phyloP scores from a whole-genome alignment of 2,888 invertebrate genomes.

The Aromia moschata region DNA sequence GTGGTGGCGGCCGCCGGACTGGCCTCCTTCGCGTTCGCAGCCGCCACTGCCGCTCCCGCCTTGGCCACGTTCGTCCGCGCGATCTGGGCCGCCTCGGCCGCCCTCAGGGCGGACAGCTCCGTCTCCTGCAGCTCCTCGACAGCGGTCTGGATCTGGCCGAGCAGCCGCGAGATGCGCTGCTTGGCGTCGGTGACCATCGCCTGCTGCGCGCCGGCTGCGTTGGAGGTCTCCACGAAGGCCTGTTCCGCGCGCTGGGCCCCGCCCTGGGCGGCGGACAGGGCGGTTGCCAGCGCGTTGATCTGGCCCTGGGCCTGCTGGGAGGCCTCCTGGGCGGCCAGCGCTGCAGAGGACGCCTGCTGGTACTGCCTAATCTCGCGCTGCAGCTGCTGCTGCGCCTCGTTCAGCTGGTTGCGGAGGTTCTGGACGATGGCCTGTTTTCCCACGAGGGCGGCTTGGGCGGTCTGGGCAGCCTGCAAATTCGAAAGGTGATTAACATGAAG shows the following conservation, averaged over 20 bases:
- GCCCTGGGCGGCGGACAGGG: constrained; percentile 9
- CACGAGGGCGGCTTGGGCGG: constrained; percentile 70
- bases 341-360: constrained; percentile 73
- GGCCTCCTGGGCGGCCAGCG: constrained; percentile 73
- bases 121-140: constrained; percentile 77
- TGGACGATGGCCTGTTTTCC: constrained; percentile 65
- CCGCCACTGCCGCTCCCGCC: constrained; percentile 54
- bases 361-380: constrained; percentile 74
- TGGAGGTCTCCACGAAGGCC: constrained; percentile 41
- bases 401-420: constrained; percentile 73
- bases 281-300: constrained; percentile 67
- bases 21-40: constrained; percentile 33
- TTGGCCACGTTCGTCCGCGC: constrained; percentile 78
- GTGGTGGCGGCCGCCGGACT: constrained; percentile 8
- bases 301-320: constrained; percentile 74
- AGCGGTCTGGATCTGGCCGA: constrained; percentile 73
- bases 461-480: constrained; percentile 69
- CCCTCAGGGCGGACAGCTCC: constrained; percentile 73
- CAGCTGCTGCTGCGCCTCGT: constrained; percentile 71
- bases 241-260: constrained; percentile 41
- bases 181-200: constrained; percentile 66
- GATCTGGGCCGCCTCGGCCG: constrained; percentile 71
- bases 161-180: constrained; percentile 70
- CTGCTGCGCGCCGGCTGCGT: constrained; percentile 44
- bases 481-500: too few species aligned